Conservation (phyloP, 1,140 invertebrate genomes). For the Meloidogyne floridensis region DNA sequence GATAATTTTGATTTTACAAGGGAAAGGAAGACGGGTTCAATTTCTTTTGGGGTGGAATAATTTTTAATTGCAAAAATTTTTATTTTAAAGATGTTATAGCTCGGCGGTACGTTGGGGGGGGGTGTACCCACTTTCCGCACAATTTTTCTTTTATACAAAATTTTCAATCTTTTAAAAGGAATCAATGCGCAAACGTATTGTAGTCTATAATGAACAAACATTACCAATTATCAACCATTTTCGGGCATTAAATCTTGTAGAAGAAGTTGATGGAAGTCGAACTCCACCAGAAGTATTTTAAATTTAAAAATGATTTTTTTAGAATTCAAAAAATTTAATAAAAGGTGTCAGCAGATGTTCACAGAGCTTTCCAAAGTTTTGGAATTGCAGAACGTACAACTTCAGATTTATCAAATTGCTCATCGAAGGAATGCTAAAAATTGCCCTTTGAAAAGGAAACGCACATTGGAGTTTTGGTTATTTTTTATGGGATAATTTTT, state of each 20-base stretch:
- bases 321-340: background rate
- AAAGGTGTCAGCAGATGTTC: conserved; percentile 8
- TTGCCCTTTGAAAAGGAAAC: no score
- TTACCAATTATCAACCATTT: conserved; percentile 91
- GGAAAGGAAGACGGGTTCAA: no score
- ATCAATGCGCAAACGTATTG: conserved; percentile 82
- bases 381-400: background rate
- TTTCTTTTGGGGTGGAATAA: no score
- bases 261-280: conserved; percentile 76
- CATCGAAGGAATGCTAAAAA: background rate
- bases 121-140: no score
- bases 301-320: background rate
- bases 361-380: background rate
- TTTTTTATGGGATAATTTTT: no score
- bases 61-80: no score
- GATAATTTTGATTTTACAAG: no score
- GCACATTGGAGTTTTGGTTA: no score
- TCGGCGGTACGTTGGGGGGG: no score
- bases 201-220: conserved; percentile 85
- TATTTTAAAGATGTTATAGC: no score
- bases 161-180: conserved; percentile 68
- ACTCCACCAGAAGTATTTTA: conserved; percentile 62
- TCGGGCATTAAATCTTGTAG: conserved; percentile 75
- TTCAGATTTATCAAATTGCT: background rate
- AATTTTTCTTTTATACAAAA: background rate